These are phyloP conservation scores for Leptarthrus brevirostris DNA, from an alignment of 2,888 invertebrate species.

Conservation along the genomic window DNA sequence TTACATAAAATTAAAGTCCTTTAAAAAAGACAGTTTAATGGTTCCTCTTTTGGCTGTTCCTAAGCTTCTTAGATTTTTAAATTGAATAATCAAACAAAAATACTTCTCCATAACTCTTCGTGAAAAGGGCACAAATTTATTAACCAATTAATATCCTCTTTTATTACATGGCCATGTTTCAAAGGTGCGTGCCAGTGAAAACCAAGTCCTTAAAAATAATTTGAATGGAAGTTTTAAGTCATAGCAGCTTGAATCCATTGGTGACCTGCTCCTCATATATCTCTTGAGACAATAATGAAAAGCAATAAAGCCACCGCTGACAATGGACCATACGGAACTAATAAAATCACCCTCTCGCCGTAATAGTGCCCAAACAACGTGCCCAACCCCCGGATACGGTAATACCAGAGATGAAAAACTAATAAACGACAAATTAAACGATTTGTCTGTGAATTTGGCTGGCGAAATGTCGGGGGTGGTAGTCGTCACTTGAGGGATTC, in stretches of 20 bases:
- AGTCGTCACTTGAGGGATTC: not conserved
- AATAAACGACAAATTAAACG: constrained; percentile 57
- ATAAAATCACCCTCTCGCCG: constrained; percentile 50
- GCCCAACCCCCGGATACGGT: constrained; percentile 32
- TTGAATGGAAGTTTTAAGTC: not conserved
- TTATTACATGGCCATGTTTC: not conserved
- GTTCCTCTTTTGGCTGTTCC: too few species aligned
- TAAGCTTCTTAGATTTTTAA: too few species aligned
- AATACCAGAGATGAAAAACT: constrained; percentile 55
- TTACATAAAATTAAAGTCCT: too few species aligned
- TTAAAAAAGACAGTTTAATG: too few species aligned
- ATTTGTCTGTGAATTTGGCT: constrained; percentile 56
- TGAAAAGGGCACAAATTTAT: too few species aligned
- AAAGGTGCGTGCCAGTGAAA: not conserved
- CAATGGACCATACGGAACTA: constrained; percentile 48
- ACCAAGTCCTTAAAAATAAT: not conserved
- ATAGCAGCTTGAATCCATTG: not conserved
- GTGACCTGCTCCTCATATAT: constrained; percentile 38
- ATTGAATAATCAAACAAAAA: too few species aligned
- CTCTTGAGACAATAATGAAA: constrained; percentile 36
- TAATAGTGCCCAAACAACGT: constrained; percentile 45
- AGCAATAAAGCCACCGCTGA: constrained; percentile 44
- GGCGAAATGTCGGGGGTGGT: constrained; percentile 46
- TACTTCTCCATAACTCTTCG: too few species aligned
- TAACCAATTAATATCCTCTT: too few species aligned